Conservation (phyloP, 2,797 vertebrate species). For the Scleropages formosus region DNA sequence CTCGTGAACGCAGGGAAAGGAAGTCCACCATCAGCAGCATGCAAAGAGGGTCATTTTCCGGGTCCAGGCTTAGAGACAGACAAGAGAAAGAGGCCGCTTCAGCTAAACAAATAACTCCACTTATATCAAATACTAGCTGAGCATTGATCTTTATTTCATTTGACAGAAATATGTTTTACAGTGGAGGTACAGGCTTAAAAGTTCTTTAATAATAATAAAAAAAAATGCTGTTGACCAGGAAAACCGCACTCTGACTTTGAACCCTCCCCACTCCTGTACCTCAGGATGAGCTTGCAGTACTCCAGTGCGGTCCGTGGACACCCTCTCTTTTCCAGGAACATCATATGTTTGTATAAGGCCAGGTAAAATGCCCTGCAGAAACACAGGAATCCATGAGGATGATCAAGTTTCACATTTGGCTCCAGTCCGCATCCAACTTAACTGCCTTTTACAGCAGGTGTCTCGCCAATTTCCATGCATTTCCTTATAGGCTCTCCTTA, state of each 20-base stretch:
- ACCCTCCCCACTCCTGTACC: conserved; percentile 67
- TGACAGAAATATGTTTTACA: neutral
- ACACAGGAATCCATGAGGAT: neutral
- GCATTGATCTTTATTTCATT: neutral
- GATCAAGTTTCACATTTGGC: neutral
- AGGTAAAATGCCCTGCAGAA: conserved; percentile 86
- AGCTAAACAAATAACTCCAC: neutral
- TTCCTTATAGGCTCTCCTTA: neutral
- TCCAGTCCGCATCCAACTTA: neutral
- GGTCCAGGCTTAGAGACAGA: conserved; percentile 78
- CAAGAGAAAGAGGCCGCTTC: neutral
- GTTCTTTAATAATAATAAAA: no score
- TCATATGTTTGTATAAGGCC: conserved; percentile 92
- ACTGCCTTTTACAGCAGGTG: no score
- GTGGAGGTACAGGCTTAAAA: no score
- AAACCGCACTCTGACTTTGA: neutral
- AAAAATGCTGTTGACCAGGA: neutral
- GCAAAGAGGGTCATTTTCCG: conserved; percentile 89
- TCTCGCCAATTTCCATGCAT: no score
- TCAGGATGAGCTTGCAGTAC: conserved; percentile 92
- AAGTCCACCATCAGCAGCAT: conserved; percentile 90
- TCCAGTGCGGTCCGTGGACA: conserved; percentile 93
- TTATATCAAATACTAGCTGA: neutral
- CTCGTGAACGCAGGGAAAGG: conserved; percentile 82
- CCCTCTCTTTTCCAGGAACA: conserved; percentile 92